Evolutionary conservation across 2,888 invertebrate species (phyloP), one percentile per base, ranked within the genome.

Genomic region (Diplazon laetatorius): DNA sequence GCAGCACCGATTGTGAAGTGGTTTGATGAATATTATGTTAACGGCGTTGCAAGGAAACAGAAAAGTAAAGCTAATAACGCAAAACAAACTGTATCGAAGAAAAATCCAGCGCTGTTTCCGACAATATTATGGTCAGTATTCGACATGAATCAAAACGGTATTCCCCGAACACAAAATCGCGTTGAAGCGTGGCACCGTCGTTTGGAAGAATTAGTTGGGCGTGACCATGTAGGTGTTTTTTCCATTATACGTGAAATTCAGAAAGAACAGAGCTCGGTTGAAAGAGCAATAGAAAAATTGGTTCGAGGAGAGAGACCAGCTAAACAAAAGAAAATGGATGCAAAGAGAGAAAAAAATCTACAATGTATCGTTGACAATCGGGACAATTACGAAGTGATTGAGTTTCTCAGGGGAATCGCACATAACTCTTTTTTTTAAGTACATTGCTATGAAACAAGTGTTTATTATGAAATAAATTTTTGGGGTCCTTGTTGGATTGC

Each of bases 161-260:
- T 59, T 20, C n/a, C 20, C 14, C 14, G 57, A 57, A 57, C 57
- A 37, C 57, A 57, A 57, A 57, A 57, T 25, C 57, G 35, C 9
- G 57, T 57, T 16, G 57, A 57, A 57, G 57, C 57, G 35, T 57
- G 57, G 57, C 50, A 57, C 25, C 35, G 18, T 25, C 57, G 57
- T 12, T 12, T 57, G 25, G 18, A 57, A 18, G 35, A 5, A 4
- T 57, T 57, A 57, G 1, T 57, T 16, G 57, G 57, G n/a, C 35
- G 57, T 14, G 57, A 57, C 12, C 57, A 57, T 57, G 57, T 57
- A 18, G 57, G 57, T 37, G 57, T 57, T 25, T 57, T 59, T 59
- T 37, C 39, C 12, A 59, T 59, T 9, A 39, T 59, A 6, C 16
- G 18, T 59, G 22, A 59, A 12, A 59, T 59, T 59, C 59, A 18